A percentile compares a stretch with the other conserved stretches of the same genome.
Evolutionary conservation across 2,888 invertebrate species (phyloP).

Genomic region (Hypsopygia costalis): DNA sequence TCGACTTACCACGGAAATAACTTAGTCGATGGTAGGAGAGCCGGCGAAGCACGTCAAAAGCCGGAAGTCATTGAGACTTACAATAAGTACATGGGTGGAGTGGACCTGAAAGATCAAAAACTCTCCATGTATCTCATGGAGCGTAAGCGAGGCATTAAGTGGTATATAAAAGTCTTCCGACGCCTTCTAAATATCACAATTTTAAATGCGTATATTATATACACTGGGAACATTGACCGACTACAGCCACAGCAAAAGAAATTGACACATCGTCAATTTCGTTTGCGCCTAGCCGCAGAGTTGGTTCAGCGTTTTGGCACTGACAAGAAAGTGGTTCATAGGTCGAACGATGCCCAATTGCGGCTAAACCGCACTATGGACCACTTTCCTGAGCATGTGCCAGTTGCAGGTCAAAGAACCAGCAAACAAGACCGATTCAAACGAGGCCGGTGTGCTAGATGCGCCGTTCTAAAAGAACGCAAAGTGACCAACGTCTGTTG

Average conservation of each 20-base stretch:
- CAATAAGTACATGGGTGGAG: neutral
- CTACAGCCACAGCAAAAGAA: slow-evolving; percentile 7
- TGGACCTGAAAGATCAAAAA: neutral
- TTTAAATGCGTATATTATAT: slow-evolving; percentile 10
- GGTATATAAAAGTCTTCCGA: slow-evolving; percentile 11
- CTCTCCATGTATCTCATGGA: neutral
- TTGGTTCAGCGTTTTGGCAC: neutral
- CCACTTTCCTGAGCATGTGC: slow-evolving; percentile 9
- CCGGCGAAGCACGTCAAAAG: neutral
- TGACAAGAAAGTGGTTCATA: neutral
- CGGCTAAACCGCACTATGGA: slow-evolving; percentile 3
- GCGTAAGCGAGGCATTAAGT: neutral
- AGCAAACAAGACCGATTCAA: neutral
- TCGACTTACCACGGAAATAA: neutral
- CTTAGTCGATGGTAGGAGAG: too few relatives aligned
- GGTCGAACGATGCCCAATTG: neutral
- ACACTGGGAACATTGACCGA: slow-evolving; percentile 13
- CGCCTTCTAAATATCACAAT: slow-evolving; percentile 10
- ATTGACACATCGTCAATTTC: slow-evolving; percentile 17
- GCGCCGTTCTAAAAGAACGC: neutral
- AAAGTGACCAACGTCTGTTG: neutral
- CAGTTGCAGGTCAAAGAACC: neutral
- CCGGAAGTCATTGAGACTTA: neutral
- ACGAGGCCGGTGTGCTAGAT: neutral
- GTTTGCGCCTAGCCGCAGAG: slow-evolving; percentile 10